Evolutionary conservation across 2,113 vertebrate species (phyloP).

Genomic region (Corydoras maculifer): DNA sequence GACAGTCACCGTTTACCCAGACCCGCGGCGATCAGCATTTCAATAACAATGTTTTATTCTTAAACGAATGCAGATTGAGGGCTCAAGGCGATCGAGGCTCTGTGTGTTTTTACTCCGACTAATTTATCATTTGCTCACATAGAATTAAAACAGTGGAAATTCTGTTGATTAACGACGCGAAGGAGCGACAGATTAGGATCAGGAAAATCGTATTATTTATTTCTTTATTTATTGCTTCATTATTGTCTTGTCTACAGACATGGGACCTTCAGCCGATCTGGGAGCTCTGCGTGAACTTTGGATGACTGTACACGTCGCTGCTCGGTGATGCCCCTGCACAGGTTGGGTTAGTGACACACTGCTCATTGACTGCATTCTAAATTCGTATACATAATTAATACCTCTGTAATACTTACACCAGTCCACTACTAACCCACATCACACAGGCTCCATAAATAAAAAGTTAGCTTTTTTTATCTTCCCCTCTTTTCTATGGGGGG

Average conservation of each 20-base stretch:
- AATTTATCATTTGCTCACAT: constrained; percentile 24
- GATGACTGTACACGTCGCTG: neutral
- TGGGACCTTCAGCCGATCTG: neutral
- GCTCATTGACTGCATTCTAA: constrained; percentile 39
- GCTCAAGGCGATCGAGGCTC: constrained; percentile 70
- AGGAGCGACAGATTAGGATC: neutral
- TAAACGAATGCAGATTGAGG: constrained; percentile 44
- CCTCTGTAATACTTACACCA: constrained; percentile 25
- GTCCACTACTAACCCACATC: constrained; percentile 8
- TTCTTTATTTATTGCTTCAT: neutral
- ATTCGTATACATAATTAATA: constrained; percentile 38
- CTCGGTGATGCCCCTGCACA: constrained; percentile 28
- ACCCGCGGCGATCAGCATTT: constrained; percentile 49
- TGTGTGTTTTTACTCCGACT: constrained; percentile 67
- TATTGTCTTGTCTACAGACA: neutral
- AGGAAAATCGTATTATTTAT: constrained; percentile 4
- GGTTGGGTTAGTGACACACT: constrained; percentile 27
- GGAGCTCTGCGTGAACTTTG: constrained; percentile 14
- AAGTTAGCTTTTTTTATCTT: too few relatives aligned
- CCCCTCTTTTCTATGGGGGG: too few relatives aligned
- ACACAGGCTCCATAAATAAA: neutral
- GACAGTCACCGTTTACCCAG: constrained; percentile 41
- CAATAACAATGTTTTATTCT: constrained; percentile 44
- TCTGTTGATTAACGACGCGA: constrained; percentile 29
- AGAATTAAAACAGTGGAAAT: constrained; percentile 8